Base-by-base conservation (phyloP, 2,888 invertebrate genomes). In the Hanleya hanleyi region DNA sequence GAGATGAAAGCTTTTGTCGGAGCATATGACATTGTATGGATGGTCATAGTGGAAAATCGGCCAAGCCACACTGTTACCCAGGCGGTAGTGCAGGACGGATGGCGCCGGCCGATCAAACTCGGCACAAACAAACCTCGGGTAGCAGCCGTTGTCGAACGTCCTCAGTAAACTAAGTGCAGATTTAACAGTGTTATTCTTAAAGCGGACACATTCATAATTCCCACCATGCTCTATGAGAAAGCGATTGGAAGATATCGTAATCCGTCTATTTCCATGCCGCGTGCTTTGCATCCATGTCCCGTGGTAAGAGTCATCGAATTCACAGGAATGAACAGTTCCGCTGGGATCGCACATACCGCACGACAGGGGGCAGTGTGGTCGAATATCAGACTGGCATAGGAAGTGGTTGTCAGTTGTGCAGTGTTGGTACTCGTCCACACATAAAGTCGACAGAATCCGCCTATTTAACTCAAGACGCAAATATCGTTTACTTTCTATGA, bases 201-300 rank as follows among this genome's bases (percentile, higher is more conserved):
- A 64, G n/a, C 38, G 35, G 15, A 64, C 37, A 37, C 64, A 64
- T 1, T 15, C 9, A 35, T 37, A 64, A 18, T 15, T 12, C 15
- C 38, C 38, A 22, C 36, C 35, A 15, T 22, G 12, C 18, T 64
- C 64, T n/a, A 64, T 64, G 3, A 3, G 18, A 12, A 64, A 35
- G 15, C 36, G 22, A 36, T 64, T 37, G 18, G 36, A 12, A n/a
- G 64, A 37, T 1, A 64, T 35, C 22, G 36, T 18, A 36, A 64
- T 64, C 36, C 36, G n/a, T 37, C 26, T 18, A 35, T 37, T 37
- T 12, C 64, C 37, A 7, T 35, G 18, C 12, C 37, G 12, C 18
- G 37, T 32, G 36, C 64, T 64, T n/a, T 64, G 64, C 35, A 64
- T 64, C 64, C 64, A 64, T 37, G 1, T 64, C n/a, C 64, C 64